Evolutionary conservation across 1,140 invertebrate genomes (phyloP).

Genomic region (Agrypnia vestita): DNA sequence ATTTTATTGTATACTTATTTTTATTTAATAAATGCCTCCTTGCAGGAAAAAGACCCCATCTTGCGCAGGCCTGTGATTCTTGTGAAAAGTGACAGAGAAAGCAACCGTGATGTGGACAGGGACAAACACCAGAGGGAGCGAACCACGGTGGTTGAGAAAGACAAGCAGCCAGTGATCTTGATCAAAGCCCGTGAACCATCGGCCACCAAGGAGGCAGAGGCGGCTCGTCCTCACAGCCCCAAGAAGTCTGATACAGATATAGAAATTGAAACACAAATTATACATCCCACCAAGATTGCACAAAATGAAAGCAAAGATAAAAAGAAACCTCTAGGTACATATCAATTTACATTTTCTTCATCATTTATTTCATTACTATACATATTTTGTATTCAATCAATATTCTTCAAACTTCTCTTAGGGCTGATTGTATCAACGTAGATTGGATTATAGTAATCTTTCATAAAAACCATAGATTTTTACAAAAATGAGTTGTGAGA

Average conservation of each 20-base stretch:
- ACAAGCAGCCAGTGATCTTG: conserved; percentile 70
- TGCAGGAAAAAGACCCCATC: conserved; percentile 64
- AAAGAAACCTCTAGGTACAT: conserved; percentile 64
- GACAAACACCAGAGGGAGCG: conserved; percentile 57
- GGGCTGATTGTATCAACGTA: no score
- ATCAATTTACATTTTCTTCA: neutral
- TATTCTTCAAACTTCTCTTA: no score
- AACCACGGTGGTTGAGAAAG: conserved; percentile 63
- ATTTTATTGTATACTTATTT: no score
- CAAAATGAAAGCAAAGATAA: conserved; percentile 72
- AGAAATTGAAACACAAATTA: conserved; percentile 64
- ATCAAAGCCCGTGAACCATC: conserved; percentile 70
- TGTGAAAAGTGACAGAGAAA: conserved; percentile 68
- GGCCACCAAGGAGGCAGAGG: conserved; percentile 67
- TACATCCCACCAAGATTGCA: conserved; percentile 68
- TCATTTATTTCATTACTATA: neutral
- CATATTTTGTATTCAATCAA: no score
- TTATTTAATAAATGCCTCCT: no score
- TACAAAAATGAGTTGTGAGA: no score
- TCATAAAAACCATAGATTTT: no score
- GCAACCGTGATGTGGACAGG: conserved; percentile 62
- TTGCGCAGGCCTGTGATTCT: conserved; percentile 68
- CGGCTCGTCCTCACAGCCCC: conserved; percentile 65
- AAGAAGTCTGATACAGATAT: conserved; percentile 62
- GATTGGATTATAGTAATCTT: no score